phyloP scores from a whole-genome alignment of 2,113 vertebrate species.

The Oplegnathus fasciatus region DNA sequence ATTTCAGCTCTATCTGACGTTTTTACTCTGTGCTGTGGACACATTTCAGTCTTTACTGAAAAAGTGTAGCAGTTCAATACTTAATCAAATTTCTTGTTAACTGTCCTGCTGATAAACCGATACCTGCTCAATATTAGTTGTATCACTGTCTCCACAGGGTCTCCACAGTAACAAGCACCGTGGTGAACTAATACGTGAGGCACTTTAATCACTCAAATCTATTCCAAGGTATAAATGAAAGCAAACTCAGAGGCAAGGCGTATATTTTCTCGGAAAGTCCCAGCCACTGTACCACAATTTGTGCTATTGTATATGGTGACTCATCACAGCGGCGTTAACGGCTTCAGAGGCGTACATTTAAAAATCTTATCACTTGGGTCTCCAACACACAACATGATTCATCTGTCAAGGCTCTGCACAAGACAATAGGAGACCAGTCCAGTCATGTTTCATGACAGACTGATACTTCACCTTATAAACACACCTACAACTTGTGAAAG shows the following conservation, averaged over 20 bases:
- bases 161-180: neutral
- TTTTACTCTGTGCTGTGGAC: neutral
- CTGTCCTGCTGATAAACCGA: no score
- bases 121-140: no score
- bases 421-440: neutral
- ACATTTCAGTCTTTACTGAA: neutral
- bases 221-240: neutral
- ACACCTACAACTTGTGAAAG: neutral
- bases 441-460: neutral
- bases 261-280: constrained; percentile 24
- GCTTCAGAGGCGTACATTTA: neutral
- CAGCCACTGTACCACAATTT: neutral
- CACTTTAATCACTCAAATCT: neutral
- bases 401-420: no score
- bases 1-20: neutral
- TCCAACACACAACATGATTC: neutral
- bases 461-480: neutral
- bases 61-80: neutral
- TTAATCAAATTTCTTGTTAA: neutral
- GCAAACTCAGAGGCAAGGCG: neutral
- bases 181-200: neutral
- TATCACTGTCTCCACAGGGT: no score
- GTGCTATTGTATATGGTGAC: neutral
- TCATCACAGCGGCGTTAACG: neutral
- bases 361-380: no score